phyloP scores from a whole-genome alignment of 1,140 invertebrate species.

The Heliothis virescens region DNA sequence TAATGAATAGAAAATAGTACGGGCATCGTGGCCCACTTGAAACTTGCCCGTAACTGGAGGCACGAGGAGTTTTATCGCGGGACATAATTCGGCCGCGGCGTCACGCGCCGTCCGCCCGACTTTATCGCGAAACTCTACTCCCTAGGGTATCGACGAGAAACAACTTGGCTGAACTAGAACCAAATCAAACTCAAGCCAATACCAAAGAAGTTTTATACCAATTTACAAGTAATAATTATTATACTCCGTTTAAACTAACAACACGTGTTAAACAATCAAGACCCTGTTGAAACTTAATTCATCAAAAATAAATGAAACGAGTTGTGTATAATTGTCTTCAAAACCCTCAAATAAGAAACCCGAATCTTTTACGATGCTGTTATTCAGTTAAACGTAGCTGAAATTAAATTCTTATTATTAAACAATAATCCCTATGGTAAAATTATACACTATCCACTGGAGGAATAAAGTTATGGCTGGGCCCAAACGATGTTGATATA shows the following conservation, averaged over 20 bases:
- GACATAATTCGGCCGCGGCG: slow-evolving; percentile 77
- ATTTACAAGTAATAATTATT: not conserved
- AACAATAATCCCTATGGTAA: slow-evolving; percentile 55
- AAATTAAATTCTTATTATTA: slow-evolving; percentile 60
- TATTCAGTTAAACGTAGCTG: slow-evolving; percentile 59
- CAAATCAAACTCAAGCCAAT: slow-evolving; percentile 36
- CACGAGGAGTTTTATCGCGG: slow-evolving; percentile 78
- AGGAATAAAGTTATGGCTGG: slow-evolving; percentile 58
- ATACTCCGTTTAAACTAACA: not conserved
- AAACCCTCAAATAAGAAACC: slow-evolving; percentile 53
- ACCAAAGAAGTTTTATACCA: not conserved
- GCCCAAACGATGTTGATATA: slow-evolving; percentile 49
- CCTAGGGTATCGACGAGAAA: slow-evolving; percentile 69
- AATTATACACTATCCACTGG: slow-evolving; percentile 57
- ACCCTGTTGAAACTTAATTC: not conserved
- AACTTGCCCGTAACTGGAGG: slow-evolving; percentile 71
- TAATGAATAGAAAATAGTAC: slow-evolving; percentile 83
- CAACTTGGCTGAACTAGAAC: slow-evolving; percentile 52
- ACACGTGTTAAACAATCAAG: not conserved
- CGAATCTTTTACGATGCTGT: slow-evolving; percentile 59
- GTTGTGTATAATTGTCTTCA: slow-evolving; percentile 49
- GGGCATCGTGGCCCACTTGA: slow-evolving; percentile 71
- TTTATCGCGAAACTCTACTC: slow-evolving; percentile 73
- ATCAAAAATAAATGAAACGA: slow-evolving; percentile 8
- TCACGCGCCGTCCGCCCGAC: slow-evolving; percentile 73